Evolutionary conservation across 1,140 invertebrate genomes (phyloP).

Genomic region (Solen grandis): DNA sequence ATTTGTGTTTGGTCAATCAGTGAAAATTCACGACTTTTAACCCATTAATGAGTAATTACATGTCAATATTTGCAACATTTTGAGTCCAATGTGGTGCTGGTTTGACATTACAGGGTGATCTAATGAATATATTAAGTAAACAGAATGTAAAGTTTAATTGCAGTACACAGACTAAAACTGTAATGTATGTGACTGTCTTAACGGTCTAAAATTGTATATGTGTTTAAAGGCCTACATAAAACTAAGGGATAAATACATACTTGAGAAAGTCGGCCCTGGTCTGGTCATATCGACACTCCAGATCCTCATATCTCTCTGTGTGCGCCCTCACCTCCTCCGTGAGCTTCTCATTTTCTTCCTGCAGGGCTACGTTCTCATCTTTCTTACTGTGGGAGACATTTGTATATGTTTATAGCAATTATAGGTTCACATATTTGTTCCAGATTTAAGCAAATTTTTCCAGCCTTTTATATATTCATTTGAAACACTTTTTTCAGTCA

Average conservation of each 20-base stretch:
- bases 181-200: neutral
- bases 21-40: too few species aligned
- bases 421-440: too few species aligned
- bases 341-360: conserved; percentile 2
- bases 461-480: too few species aligned
- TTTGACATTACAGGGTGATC: neutral
- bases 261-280: conserved; percentile 50
- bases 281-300: conserved; percentile 33
- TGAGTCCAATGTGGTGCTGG: neutral
- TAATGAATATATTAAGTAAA: neutral
- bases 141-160: neutral
- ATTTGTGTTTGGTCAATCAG: too few species aligned
- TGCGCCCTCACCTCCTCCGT: conserved; percentile 16
- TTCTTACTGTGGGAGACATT: conserved; percentile 41
- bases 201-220: neutral
- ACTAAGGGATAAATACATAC: neutral
- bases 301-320: conserved; percentile 34
- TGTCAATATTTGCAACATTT: neutral
- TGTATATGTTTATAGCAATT: too few species aligned
- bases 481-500: too few species aligned
- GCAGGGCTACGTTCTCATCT: conserved; percentile 6
- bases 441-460: too few species aligned
- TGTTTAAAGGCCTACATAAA: neutral
- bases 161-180: neutral
- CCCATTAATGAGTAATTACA: too few species aligned